Percentiles rank a stretch among this genome's conserved stretches.
Conservation (phyloP, 2,888 invertebrate genomes). For the Drosophila trichaetosa region DNA sequence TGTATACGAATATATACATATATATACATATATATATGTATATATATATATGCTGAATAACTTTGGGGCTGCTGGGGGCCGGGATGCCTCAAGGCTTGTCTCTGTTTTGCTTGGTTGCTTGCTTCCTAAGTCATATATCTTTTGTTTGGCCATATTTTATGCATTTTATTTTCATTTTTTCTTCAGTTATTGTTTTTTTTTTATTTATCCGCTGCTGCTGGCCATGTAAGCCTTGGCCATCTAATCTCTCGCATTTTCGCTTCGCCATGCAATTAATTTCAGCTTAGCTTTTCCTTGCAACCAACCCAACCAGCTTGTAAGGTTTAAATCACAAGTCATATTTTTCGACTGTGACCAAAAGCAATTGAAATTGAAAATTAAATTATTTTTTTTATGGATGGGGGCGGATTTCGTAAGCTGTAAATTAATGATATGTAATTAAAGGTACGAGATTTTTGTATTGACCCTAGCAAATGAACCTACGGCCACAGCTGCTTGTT, state of each 20-base stretch:
- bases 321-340: neutral
- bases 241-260: constrained; percentile 10
- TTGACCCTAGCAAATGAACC: constrained; percentile 12
- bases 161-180: constrained; percentile 4
- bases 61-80: constrained; percentile 35
- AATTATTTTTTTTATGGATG: constrained; percentile 5
- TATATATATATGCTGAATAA: constrained; percentile 11
- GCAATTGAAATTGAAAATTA: constrained; percentile 18
- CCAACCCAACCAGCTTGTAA: neutral
- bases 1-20: constrained; percentile 7
- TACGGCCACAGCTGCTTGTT: neutral
- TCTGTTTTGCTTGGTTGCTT: constrained; percentile 44
- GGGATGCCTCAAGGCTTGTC: constrained; percentile 29
- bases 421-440: neutral
- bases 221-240: constrained; percentile 3
- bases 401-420: neutral
- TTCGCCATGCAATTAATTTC: constrained; percentile 33
- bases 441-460: neutral
- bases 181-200: constrained; percentile 3
- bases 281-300: constrained; percentile 24
- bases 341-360: constrained; percentile 13
- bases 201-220: neutral
- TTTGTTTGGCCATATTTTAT: constrained; percentile 21
- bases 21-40: constrained; percentile 1
- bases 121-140: constrained; percentile 22